Evolutionary conservation across 23 tunicate species (phyloP).

Genomic region (Styela plicata): DNA sequence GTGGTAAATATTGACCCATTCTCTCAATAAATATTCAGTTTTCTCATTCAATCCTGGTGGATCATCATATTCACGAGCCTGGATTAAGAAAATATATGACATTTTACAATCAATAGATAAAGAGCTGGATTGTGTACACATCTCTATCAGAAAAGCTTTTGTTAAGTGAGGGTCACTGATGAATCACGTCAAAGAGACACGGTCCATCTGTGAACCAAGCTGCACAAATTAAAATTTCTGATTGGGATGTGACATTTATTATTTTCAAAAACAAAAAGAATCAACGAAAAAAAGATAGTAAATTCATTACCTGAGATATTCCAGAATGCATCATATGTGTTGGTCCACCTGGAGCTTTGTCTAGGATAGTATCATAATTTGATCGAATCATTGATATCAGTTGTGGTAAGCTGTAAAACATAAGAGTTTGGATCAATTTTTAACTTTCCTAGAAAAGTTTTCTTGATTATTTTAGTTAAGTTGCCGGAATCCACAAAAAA

Average conservation of each 20-base stretch:
- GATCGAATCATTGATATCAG: constrained; percentile 71
- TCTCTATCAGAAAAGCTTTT: too few relatives aligned
- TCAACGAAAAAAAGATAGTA: not conserved
- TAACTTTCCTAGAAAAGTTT: too few relatives aligned
- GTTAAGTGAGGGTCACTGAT: too few relatives aligned
- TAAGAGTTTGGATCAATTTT: too few relatives aligned
- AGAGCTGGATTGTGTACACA: too few relatives aligned
- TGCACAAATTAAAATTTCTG: not conserved
- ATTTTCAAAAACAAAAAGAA: not conserved
- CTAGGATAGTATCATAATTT: constrained; percentile 69
- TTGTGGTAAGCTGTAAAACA: constrained; percentile 53
- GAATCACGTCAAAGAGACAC: too few relatives aligned
- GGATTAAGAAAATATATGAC: not conserved
- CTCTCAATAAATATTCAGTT: constrained; percentile 68
- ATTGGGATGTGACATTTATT: too few relatives aligned
- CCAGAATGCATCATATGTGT: constrained; percentile 94
- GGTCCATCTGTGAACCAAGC: not conserved
- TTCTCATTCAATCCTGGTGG: constrained; percentile 86
- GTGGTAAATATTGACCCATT: constrained; percentile 93
- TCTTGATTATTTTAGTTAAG: too few relatives aligned
- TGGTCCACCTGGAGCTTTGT: constrained; percentile 84
- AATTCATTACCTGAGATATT: constrained; percentile 61
- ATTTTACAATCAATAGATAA: too few relatives aligned
- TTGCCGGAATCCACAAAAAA: too few relatives aligned
- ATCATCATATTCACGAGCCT: constrained; percentile 92